A percentile compares a stretch with the other conserved stretches of the same genome.
phyloP scores from a whole-genome alignment of 1,140 invertebrate species.

The Drosophila mojavensis region DNA sequence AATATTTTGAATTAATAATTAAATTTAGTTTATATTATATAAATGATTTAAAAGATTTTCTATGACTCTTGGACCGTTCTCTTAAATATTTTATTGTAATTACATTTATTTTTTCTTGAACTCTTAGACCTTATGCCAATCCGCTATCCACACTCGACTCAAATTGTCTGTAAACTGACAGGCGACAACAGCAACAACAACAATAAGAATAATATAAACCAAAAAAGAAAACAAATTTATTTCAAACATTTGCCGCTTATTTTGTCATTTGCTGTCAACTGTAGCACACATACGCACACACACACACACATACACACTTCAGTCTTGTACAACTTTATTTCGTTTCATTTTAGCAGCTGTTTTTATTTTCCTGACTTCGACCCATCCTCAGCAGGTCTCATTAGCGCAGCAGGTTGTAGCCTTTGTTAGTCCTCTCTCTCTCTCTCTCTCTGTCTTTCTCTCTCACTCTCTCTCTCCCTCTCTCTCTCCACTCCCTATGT shows the following conservation, averaged over 20 bases:
- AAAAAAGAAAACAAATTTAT: slow-evolving; percentile 65
- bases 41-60: too few species aligned
- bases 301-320: slow-evolving; percentile 15
- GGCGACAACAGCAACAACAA: slow-evolving; percentile 23
- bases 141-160: slow-evolving; percentile 23
- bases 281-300: slow-evolving; percentile 31
- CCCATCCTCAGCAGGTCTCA: slow-evolving; percentile 67
- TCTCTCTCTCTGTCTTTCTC: slow-evolving; percentile 11
- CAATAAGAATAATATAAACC: background rate
- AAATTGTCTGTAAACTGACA: slow-evolving; percentile 38
- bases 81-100: too few species aligned
- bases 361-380: slow-evolving; percentile 32
- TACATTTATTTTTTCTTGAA: too few species aligned
- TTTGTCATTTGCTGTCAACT: slow-evolving; percentile 81
- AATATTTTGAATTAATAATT: too few species aligned
- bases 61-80: too few species aligned
- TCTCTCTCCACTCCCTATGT: background rate
- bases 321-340: slow-evolving; percentile 62
- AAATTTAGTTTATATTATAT: too few species aligned
- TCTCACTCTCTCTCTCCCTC: background rate
- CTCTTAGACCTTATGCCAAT: background rate
- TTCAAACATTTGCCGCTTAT: slow-evolving; percentile 74
- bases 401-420: slow-evolving; percentile 77
- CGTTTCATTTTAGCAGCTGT: slow-evolving; percentile 73
- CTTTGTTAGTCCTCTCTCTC: slow-evolving; percentile 15